These are phyloP conservation scores for Callinectes sapidus DNA, from an alignment of 2,888 invertebrate genomes.

Conservation along the genomic window DNA sequence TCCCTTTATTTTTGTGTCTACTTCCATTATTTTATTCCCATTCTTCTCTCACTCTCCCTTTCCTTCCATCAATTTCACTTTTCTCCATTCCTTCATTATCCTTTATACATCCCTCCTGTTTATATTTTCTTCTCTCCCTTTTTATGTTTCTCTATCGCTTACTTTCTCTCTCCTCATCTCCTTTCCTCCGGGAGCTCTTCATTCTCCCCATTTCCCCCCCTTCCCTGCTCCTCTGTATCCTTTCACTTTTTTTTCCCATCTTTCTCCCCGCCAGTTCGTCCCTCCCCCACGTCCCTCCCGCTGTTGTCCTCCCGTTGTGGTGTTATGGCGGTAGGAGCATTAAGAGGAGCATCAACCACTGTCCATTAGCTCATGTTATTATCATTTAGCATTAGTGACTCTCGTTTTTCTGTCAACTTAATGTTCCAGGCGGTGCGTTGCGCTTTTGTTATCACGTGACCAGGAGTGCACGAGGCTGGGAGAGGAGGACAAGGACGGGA, in stretches of 20 bases:
- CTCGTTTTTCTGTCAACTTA: conserved; percentile 46
- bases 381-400: conserved; percentile 51
- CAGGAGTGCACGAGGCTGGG: conserved; percentile 30
- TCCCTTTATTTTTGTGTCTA: neutral
- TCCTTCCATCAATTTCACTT: neutral
- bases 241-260: conserved; percentile 18
- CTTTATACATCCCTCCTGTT: neutral
- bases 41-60: neutral
- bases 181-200: neutral
- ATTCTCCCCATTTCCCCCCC: neutral
- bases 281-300: neutral
- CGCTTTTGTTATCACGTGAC: conserved; percentile 55
- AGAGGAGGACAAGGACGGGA: neutral
- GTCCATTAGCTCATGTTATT: conserved; percentile 52
- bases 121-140: neutral
- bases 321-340: conserved; percentile 24
- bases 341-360: conserved; percentile 10
- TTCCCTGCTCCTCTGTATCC: neutral
- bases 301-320: conserved; percentile 34
- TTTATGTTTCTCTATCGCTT: neutral
- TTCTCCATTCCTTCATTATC: neutral
- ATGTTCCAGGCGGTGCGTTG: conserved; percentile 45
- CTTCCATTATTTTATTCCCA: neutral
- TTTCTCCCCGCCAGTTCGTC: neutral
- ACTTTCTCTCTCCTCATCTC: neutral